Evolutionary conservation across 1,140 invertebrate species (phyloP), one percentile per base, ranked within the genome.

Genomic region (Anastrepha ludens): DNA sequence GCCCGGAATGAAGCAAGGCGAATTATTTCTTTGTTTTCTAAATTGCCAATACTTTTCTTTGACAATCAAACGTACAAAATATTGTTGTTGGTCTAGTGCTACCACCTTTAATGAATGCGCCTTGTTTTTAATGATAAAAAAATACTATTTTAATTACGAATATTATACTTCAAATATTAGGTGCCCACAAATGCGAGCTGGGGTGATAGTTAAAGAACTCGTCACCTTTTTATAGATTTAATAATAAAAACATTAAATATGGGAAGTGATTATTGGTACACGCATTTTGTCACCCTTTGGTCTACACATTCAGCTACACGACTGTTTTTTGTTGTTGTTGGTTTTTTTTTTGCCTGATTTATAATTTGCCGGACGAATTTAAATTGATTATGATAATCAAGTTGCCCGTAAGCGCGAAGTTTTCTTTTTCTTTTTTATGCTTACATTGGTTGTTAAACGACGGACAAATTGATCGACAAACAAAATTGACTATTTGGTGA

Each of bases 301-400:
- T n/a, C n/a, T n/a, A n/a, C n/a, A n/a, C n/a, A 29, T 29, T 29
- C 29, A 29, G 29, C 29, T 29, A 29, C 29, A 29, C 29, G 29
- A 29, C 29, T 29, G 29, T 29, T 29, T 29, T 29, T 29, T 29
- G 29, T 29, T 29, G 29, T 29, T 29, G 29, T 29, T 29, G 29
- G 29, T 29, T 29, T 29, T 29, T 29, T 29, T 29, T 29, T 29
- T 29, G 29, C 29, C 29, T 29, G 29, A 29, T 29, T 47, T 70
- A 70, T 44, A 70, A 15, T 47, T 44, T 39, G 20, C 6, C 59
- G n/a, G 15, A 64, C 39, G 11, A 64, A n/a, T 60, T 59, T 39
- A 86, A 62, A 39, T 15, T 20, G 44, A 55, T 87, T 47, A 81
- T 85, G 47, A 58, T 58, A 85, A 85, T 85, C 65, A 2, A 20